Percentiles rank a stretch among this genome's conserved stretches.
phyloP scores from a whole-genome alignment of 2,113 vertebrate species.

The Oreocharis arfaki region DNA sequence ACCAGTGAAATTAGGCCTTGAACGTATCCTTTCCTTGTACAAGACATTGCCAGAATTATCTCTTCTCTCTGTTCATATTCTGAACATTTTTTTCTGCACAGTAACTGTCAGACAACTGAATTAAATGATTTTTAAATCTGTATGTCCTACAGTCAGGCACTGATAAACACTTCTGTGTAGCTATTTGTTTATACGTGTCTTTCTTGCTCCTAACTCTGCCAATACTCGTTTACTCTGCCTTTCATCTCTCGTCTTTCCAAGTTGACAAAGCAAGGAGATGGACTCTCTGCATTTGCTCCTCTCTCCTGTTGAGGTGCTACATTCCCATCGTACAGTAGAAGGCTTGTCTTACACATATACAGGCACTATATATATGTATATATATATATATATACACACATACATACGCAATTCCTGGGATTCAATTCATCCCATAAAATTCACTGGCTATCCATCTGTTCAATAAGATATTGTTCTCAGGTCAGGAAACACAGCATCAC shows the following conservation, averaged over 20 bases:
- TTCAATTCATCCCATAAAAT: background rate
- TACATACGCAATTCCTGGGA: background rate
- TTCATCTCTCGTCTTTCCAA: background rate
- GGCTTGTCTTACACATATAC: background rate
- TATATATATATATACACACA: too few species aligned
- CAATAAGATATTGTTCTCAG: background rate
- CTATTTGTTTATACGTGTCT: rapidly evolving
- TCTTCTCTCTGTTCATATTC: background rate
- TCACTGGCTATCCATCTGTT: background rate
- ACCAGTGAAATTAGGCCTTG: background rate
- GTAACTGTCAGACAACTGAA: background rate
- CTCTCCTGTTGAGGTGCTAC: background rate
- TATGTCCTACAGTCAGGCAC: rapidly evolving
- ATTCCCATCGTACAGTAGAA: background rate
- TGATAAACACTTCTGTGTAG: background rate
- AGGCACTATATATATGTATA: background rate
- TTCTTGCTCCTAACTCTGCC: background rate
- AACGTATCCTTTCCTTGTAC: background rate
- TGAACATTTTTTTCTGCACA: background rate
- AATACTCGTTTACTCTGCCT: background rate
- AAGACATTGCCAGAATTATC: background rate
- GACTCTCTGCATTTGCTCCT: background rate
- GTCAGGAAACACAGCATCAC: background rate
- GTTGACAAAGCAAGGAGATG: background rate
- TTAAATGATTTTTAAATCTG: background rate